Percentiles rank a stretch among this genome's conserved stretches.
Conservation (phyloP, 2,888 invertebrate species). For the Drosophila borealis region DNA sequence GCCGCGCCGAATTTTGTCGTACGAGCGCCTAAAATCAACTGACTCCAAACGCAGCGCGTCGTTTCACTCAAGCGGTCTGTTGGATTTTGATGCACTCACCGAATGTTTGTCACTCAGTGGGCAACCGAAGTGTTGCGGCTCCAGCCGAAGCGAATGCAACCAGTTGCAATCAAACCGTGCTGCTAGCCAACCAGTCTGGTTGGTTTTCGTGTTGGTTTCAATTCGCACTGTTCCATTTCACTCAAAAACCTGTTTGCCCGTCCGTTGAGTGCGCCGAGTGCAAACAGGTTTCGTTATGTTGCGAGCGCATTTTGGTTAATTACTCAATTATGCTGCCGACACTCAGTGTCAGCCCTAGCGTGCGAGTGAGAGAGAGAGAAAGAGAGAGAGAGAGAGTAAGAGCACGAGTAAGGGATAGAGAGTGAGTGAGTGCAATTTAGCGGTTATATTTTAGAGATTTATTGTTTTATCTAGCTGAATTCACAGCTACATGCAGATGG, state of each 20-base stretch:
- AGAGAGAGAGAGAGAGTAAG: background rate
- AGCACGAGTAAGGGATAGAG: background rate
- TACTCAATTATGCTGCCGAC: conserved; percentile 71
- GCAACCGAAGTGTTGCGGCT: conserved; percentile 34
- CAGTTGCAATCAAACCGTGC: conserved; percentile 38
- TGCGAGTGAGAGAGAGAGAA: conserved; percentile 1
- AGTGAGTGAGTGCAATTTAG: conserved; percentile 55
- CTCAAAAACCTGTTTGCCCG: conserved; percentile 61
- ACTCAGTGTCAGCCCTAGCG: conserved; percentile 6
- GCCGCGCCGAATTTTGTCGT: conserved; percentile 56
- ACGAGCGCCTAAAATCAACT: conserved; percentile 58
- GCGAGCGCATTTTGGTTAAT: conserved; percentile 65
- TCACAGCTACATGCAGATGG: conserved; percentile 50
- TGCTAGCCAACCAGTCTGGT: conserved; percentile 15
- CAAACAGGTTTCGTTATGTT: conserved; percentile 64
- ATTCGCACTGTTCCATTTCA: conserved; percentile 28
- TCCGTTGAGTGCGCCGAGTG: conserved; percentile 27
- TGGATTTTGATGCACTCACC: conserved; percentile 41
- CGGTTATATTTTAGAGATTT: conserved; percentile 62
- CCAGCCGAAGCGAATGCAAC: conserved; percentile 24
- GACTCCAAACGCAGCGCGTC: conserved; percentile 50
- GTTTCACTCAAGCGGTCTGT: conserved; percentile 55
- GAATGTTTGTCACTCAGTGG: conserved; percentile 50
- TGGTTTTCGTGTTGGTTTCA: conserved; percentile 41
- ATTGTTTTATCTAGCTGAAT: conserved; percentile 67